Percentiles rank a stretch among this genome's conserved stretches.
Evolutionary conservation across 2,113 vertebrate genomes (phyloP).

Genomic region (Erinaceus europaeus): DNA sequence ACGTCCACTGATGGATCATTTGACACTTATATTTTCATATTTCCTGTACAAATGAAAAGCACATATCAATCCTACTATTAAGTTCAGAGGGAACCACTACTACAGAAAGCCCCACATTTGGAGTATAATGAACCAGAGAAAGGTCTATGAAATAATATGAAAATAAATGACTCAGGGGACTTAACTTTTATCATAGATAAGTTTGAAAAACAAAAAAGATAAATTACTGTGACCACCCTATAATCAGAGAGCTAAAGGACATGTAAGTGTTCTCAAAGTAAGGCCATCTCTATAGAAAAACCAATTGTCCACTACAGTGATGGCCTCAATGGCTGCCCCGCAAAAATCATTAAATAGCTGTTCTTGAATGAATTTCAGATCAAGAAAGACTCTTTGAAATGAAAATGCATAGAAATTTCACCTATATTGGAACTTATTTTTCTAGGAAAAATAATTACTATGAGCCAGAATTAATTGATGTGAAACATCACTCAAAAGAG

Average conservation of each 20-base stretch:
- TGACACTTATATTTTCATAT: too few relatives aligned
- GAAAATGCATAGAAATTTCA: background rate
- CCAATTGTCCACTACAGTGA: background rate
- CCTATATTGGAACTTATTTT: background rate
- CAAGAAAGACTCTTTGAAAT: background rate
- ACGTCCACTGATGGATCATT: too few relatives aligned
- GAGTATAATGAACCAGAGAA: background rate
- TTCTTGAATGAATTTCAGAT: background rate
- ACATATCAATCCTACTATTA: too few relatives aligned
- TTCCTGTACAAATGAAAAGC: too few relatives aligned
- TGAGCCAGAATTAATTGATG: background rate
- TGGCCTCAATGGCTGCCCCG: fast-evolving
- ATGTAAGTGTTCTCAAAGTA: background rate
- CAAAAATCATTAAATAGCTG: background rate
- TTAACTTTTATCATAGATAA: background rate
- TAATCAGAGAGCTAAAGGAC: background rate
- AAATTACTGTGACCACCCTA: background rate
- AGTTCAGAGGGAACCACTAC: background rate
- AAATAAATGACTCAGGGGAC: background rate
- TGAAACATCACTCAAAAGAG: too few relatives aligned
- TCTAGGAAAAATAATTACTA: background rate
- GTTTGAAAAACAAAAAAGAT: background rate
- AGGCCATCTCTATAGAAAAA: background rate
- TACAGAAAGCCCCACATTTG: background rate
- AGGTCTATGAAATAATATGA: background rate